Evolutionary conservation across 2,113 vertebrate genomes (phyloP).

Genomic region (Microtus richardsoni): DNA sequence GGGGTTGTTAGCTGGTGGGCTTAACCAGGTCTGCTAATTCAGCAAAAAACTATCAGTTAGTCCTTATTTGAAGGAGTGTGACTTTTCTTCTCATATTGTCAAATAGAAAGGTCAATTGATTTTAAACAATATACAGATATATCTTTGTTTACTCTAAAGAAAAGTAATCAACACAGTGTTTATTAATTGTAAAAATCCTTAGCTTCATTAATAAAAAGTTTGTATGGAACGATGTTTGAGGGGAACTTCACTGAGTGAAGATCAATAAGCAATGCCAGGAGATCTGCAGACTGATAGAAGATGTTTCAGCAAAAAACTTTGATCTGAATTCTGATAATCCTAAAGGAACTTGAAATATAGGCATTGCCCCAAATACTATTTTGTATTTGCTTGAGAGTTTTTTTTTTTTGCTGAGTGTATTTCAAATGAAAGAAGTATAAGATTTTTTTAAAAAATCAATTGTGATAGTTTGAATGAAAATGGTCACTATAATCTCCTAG

Average conservation of each 20-base stretch:
- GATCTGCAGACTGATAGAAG: not conserved
- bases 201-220: not conserved
- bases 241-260: not conserved
- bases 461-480: not conserved
- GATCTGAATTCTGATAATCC: not conserved
- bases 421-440: not conserved
- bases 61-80: conserved; percentile 43
- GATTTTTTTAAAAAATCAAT: not conserved
- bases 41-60: not conserved
- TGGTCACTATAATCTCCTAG: not conserved
- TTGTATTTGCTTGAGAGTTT: too few species aligned
- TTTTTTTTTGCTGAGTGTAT: not conserved
- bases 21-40: too few species aligned
- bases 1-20: too few species aligned
- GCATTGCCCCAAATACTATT: not conserved
- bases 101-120: conserved; percentile 57
- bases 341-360: not conserved
- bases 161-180: conserved; percentile 19
- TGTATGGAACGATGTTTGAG: not conserved
- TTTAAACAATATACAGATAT: conserved; percentile 46
- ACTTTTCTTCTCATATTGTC: conserved; percentile 1
- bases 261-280: not conserved
- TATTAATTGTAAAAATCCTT: not conserved
- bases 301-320: not conserved
- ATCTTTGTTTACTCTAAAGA: not conserved